Evolutionary conservation across 1,140 invertebrate genomes (phyloP), one percentile per base, ranked within the genome.

Genomic region (Himalopsyche phryganea): DNA sequence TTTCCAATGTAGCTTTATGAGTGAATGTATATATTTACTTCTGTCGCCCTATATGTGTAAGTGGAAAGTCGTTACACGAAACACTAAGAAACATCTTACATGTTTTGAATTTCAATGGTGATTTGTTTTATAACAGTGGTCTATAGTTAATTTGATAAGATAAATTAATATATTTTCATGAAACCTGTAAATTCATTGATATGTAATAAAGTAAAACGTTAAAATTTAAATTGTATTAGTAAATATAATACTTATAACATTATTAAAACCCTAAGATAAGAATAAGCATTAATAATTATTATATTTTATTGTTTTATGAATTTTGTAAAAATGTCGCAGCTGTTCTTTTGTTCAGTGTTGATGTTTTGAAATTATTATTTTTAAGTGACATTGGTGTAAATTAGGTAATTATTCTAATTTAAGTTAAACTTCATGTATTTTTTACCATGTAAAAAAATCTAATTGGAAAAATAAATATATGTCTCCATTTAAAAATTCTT

Each of bases 361-460:
- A 50, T 38, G 23, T 45, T 58, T 35, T 58, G 20, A 41, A 18
- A 15, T 49, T 14, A 32, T 32, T 50, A 14, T 32, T 15, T 20
- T 46, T 35, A 50, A 42, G 52, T 13, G 33, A 13, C 28, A 15
- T 42, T 50, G 33, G 15, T 17, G 40, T 51, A 50, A 23, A 33
- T 50, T 45, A 28, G 15, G 23, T n/a, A 20, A 33, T 23, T 18
- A 15, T 32, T 54, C 33, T 33, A 20, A 28, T 35, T 28, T 45
- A 50, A 44, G 50, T 38, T 60, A 48, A 33, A 38, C 18, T 48
- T 56, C 32, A 46, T 56, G 53, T 60, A 55, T 60, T 60, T 60
- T 60, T 60, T 55, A 60, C 52, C 51, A 55, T 58, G 47, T 57
- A 57, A 49, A 57, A 55, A 60, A 55, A 32, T 35, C 35, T 60